Evolutionary conservation across 2,888 invertebrate genomes (phyloP).

Genomic region (Lymantria dispar): DNA sequence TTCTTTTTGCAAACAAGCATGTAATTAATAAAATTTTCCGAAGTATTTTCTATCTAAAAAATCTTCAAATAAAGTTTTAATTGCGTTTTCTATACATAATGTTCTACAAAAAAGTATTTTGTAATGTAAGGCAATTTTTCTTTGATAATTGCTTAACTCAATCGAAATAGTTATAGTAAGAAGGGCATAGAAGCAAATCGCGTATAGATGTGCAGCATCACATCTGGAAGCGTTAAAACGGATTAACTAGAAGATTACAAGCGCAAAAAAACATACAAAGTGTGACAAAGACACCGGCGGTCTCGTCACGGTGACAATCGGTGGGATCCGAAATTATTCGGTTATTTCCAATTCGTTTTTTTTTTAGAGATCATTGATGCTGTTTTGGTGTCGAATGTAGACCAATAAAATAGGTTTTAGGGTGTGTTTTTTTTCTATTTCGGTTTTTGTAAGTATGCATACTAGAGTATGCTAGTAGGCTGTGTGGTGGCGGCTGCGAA

Average conservation of each 20-base stretch:
- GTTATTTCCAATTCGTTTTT: constrained; percentile 55
- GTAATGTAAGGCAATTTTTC: too few relatives aligned
- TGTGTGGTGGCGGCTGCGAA: too few relatives aligned
- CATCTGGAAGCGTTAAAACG: constrained; percentile 81
- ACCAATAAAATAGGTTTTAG: constrained; percentile 35
- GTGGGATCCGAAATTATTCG: constrained; percentile 68
- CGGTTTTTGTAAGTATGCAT: constrained; percentile 1
- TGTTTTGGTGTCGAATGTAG: constrained; percentile 46
- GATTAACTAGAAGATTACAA: constrained; percentile 78
- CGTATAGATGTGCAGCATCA: constrained; percentile 45
- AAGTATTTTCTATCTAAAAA: too few relatives aligned
- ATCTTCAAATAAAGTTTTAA: too few relatives aligned
- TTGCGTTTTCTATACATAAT: too few relatives aligned
- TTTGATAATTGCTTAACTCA: constrained; percentile 6
- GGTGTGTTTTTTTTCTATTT: too few relatives aligned
- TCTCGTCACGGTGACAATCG: constrained; percentile 75
- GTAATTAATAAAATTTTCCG: too few relatives aligned
- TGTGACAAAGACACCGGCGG: constrained; percentile 74
- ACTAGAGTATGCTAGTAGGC: too few relatives aligned
- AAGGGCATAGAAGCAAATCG: constrained; percentile 42
- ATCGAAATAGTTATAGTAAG: constrained; percentile 40
- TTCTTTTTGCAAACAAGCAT: too few relatives aligned
- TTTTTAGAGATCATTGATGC: constrained; percentile 46
- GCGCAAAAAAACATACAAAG: constrained; percentile 53
- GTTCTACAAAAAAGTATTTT: too few relatives aligned